A percentile compares a stretch with the other conserved stretches of the same genome.
phyloP scores from a whole-genome alignment of 2,113 vertebrate species.

The Oncorhynchus masou region DNA sequence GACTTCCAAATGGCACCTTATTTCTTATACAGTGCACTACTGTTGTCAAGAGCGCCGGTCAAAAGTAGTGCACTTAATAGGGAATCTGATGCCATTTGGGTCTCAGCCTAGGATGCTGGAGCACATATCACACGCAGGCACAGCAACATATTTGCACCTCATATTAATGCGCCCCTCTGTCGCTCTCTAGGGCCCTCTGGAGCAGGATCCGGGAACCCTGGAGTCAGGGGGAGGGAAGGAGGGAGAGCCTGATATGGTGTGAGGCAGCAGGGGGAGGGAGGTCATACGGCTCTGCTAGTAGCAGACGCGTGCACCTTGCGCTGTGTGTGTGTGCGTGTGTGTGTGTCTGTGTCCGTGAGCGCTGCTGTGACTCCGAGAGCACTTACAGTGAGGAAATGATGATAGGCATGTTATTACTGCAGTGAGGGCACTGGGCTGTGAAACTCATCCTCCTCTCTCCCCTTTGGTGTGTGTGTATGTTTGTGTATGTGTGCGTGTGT shows the following conservation, averaged over 20 bases:
- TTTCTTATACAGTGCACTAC: too few relatives aligned
- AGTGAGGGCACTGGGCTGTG: constrained; percentile 58
- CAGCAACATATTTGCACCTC: too few relatives aligned
- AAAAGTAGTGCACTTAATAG: too few relatives aligned
- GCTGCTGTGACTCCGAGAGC: constrained; percentile 14
- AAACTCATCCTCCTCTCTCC: constrained; percentile 39
- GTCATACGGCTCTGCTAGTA: constrained; percentile 33
- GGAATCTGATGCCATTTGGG: too few relatives aligned
- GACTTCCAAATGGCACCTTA: too few relatives aligned
- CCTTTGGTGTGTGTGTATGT: too few relatives aligned
- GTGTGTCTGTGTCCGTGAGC: too few relatives aligned
- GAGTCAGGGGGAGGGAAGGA: neutral
- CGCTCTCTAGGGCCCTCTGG: neutral
- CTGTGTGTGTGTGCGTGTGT: constrained; percentile 7
- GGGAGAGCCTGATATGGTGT: constrained; percentile 9
- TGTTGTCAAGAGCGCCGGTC: too few relatives aligned
- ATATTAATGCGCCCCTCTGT: too few relatives aligned
- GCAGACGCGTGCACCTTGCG: neutral
- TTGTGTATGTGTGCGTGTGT: too few relatives aligned
- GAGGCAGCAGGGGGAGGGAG: constrained; percentile 21
- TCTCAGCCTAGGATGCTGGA: too few relatives aligned
- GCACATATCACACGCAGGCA: too few relatives aligned
- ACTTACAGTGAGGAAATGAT: constrained; percentile 37
- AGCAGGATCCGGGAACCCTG: neutral
- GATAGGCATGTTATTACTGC: constrained; percentile 54